phyloP scores from a whole-genome alignment of 53 echinoderm and acorn worm genomes.

The Echinarachnius parma region DNA sequence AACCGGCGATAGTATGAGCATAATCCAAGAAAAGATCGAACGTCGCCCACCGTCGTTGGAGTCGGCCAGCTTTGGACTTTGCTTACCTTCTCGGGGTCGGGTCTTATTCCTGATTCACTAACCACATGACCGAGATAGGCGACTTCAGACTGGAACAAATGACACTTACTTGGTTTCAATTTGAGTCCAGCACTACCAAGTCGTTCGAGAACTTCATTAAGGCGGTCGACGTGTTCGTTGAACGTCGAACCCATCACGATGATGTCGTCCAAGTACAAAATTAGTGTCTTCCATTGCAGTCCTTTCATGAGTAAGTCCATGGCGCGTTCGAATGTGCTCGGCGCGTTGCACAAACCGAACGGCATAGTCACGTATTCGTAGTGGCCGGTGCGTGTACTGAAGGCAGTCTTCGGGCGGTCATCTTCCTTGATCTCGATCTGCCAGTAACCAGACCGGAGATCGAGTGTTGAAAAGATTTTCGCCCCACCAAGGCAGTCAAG shows the following conservation, averaged over 20 bases:
- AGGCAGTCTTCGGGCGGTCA: slow-evolving; percentile 62
- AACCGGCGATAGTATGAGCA: slow-evolving; percentile 48
- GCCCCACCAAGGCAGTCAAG: slow-evolving; percentile 55
- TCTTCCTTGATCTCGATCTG: slow-evolving; percentile 56
- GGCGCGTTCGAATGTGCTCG: slow-evolving; percentile 49
- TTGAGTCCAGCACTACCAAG: slow-evolving; percentile 36
- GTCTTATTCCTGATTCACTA: too few relatives aligned
- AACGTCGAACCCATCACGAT: slow-evolving; percentile 48
- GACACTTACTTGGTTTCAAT: slow-evolving; percentile 58
- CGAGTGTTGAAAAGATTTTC: slow-evolving; percentile 54
- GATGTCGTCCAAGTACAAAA: slow-evolving; percentile 63
- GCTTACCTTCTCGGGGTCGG: too few relatives aligned
- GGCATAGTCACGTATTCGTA: slow-evolving; percentile 62
- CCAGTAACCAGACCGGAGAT: slow-evolving; percentile 70
- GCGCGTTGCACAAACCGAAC: slow-evolving; percentile 48
- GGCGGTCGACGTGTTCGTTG: slow-evolving; percentile 33
- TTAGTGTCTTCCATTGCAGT: slow-evolving; percentile 60
- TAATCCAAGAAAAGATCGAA: slow-evolving; percentile 36
- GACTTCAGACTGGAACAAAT: slow-evolving; percentile 46
- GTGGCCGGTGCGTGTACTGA: slow-evolving; percentile 54
- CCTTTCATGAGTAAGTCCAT: slow-evolving; percentile 55
- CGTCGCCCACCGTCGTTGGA: slow-evolving; percentile 25
- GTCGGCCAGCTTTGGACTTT: slow-evolving; percentile 50
- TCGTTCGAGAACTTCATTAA: slow-evolving; percentile 36
- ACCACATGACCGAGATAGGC: slow-evolving; percentile 44